Base-by-base conservation (phyloP, 2,113 vertebrate genomes). In the Tympanuchus pallidicinctus region DNA sequence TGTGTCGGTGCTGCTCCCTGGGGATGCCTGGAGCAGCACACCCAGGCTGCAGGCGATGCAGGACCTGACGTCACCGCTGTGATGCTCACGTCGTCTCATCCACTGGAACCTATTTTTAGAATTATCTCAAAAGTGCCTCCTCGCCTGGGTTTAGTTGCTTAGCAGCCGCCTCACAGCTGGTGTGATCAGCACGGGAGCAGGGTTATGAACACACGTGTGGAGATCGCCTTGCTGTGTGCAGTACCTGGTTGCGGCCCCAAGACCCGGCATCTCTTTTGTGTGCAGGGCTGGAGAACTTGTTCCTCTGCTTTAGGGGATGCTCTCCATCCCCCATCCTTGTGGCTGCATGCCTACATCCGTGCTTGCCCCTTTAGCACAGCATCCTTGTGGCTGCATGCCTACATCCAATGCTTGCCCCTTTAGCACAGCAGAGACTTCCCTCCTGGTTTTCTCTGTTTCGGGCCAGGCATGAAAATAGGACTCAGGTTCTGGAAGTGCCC, bases 91-190 rank as follows among this genome's bases (percentile, higher is more conserved):
- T 82, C 2, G n/a, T 79, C 69, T 92, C 10, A 40, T 82, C 76
- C 86, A 92, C 85, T 3, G 40, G 57, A 21, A 20, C 34, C 95
- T 97, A 96, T 97, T 95, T 97, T 97, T 97, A 97, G 95, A 92
- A 0, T 42, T 63, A 90, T 96, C 95, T 94, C 77, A 1, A 5
- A 92, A 95, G 70, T 52, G 86, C 78, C 87, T 93, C 79, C 94
- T 76, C 9, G 28, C 77, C 0, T 1, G 77, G 94, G 86, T 69
- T 61, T 17, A 78, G 96, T 97, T 96, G 96, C 97, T 90, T 94
- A 97, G 97, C 97, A 97, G 96, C 96, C 57, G 6, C 74, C 32
- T 86, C 22, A 9, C 19, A 36, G 54, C 91, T 34, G 66, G 15
- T 4, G 9, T 4, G 92, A 8, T 34, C 59, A 21, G 89, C 89